Conservation (phyloP, 1,140 invertebrate genomes). For the Dendrolimus punctatus region DNA sequence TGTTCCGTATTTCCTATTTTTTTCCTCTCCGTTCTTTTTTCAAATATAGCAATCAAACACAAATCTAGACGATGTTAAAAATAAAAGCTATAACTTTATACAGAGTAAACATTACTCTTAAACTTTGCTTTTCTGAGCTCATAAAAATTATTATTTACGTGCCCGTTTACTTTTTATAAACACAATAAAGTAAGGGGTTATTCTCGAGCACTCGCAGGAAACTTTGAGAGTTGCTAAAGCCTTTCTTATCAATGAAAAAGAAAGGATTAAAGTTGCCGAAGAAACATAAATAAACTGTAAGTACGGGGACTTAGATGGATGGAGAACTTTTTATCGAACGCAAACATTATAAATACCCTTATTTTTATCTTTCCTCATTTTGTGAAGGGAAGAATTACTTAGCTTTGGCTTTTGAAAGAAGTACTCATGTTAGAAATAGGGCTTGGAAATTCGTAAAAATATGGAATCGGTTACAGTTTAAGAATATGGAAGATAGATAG, state of each 20-base stretch:
- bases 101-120: constrained; percentile 3
- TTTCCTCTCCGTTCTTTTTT: no score
- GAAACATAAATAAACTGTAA: constrained; percentile 29
- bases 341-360: constrained; percentile 28
- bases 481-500: no score
- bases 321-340: constrained; percentile 28
- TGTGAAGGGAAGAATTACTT: background rate
- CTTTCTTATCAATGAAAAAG: constrained; percentile 28
- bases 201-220: constrained; percentile 11
- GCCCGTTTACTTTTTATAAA: constrained; percentile 10
- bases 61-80: background rate
- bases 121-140: constrained; percentile 9
- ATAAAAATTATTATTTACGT: constrained; percentile 10
- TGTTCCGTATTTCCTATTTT: no score
- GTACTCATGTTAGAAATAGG: no score
- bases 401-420: no score
- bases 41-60: no score
- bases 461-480: no score
- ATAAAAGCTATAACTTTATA: background rate
- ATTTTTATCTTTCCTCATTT: constrained; percentile 13
- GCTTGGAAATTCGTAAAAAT: no score
- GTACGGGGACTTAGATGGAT: constrained; percentile 18
- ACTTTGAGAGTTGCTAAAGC: constrained; percentile 18
- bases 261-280: constrained; percentile 27
- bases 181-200: constrained; percentile 12